Evolutionary conservation across 2,888 invertebrate species (phyloP).

Genomic region (Entomobrya multifasciata): DNA sequence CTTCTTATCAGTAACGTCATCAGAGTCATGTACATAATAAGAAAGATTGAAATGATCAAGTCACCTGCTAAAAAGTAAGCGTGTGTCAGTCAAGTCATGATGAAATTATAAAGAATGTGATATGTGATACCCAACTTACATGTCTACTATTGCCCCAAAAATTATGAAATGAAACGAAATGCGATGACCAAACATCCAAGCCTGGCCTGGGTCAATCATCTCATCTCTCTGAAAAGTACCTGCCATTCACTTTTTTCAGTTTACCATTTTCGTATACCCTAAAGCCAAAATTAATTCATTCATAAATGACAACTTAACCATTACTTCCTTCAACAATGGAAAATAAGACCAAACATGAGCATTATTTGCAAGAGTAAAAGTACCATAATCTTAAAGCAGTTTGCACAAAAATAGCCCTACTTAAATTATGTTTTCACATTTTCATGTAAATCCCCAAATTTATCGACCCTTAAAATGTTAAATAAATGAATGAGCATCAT

Average conservation of each 20-base stretch:
- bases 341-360: no score
- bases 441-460: constrained; percentile 16
- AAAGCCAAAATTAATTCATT: constrained; percentile 1
- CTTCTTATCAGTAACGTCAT: no score
- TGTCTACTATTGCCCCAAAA: no score
- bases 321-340: constrained; percentile 10
- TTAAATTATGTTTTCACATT: neutral
- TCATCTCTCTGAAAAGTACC: neutral
- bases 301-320: neutral
- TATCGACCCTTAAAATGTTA: constrained; percentile 9
- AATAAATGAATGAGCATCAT: neutral
- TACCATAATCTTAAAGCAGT: neutral
- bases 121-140: no score
- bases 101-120: no score
- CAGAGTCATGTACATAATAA: no score
- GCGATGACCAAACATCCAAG: neutral
- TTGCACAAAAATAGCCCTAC: neutral
- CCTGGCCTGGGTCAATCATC: no score
- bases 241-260: constrained; percentile 39
- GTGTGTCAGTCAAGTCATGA: neutral
- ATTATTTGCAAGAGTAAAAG: neutral
- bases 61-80: no score
- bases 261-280: constrained; percentile 41
- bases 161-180: no score
- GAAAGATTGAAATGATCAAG: no score